Percentiles rank a stretch among this genome's conserved stretches.
phyloP scores from a whole-genome alignment of 2,113 vertebrate species.

The Lonchura striata region DNA sequence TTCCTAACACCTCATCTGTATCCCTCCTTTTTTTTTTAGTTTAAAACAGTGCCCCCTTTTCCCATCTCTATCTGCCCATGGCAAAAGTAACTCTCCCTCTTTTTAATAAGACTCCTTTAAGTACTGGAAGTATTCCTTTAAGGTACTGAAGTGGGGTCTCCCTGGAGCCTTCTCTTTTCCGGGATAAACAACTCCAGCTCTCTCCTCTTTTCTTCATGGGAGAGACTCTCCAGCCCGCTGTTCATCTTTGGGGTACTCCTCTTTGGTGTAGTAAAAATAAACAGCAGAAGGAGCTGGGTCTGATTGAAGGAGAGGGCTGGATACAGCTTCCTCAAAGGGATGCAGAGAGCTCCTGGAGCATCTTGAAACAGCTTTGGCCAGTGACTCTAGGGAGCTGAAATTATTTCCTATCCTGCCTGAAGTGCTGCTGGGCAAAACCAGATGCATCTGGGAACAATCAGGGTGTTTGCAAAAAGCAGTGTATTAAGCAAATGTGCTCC shows the following conservation, averaged over 20 bases:
- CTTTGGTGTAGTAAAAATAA: neutral
- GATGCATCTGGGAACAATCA: slow-evolving; percentile 10
- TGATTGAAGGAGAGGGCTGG: neutral
- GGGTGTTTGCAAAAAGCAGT: slow-evolving; percentile 3
- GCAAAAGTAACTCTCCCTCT: neutral
- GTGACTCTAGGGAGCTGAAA: neutral
- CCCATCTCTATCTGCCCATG: neutral
- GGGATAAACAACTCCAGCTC: neutral
- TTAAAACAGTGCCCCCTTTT: neutral
- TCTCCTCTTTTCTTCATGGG: neutral
- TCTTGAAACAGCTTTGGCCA: neutral
- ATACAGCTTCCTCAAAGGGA: neutral
- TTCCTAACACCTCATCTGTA: neutral
- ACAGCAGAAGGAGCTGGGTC: neutral
- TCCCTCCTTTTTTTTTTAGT: neutral
- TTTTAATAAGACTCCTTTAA: neutral
- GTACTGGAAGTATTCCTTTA: neutral
- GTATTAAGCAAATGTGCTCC: neutral
- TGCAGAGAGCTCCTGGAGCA: neutral
- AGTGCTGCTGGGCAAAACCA: neutral
- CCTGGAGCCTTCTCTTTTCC: neutral
- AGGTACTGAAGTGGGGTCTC: neutral
- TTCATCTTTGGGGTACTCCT: neutral
- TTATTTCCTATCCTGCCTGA: neutral
- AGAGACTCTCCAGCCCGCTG: neutral